A percentile compares a stretch with the other conserved stretches of the same genome.
phyloP scores from a whole-genome alignment of 2,113 vertebrate species.

The Marmota monax region DNA sequence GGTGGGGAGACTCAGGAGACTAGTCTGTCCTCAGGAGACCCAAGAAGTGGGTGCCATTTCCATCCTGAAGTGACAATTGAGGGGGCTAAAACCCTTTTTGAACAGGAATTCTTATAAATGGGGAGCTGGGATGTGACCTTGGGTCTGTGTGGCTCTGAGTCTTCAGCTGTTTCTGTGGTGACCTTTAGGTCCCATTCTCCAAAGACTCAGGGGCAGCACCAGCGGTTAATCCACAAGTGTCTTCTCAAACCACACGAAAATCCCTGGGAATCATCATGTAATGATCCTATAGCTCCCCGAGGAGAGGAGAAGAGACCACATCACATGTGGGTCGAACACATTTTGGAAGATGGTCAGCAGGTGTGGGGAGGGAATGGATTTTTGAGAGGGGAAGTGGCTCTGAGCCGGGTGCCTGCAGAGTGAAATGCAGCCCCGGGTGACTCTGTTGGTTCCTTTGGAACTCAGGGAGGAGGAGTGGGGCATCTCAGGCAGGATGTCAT shows the following conservation, averaged over 20 bases:
- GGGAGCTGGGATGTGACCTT: background rate
- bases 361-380: background rate
- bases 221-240: background rate
- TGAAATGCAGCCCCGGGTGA: background rate
- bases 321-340: too few species aligned
- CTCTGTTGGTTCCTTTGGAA: background rate
- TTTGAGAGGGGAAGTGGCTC: background rate
- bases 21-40: background rate
- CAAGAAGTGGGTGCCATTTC: too few species aligned
- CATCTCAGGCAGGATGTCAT: background rate
- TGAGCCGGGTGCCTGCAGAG: background rate
- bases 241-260: background rate
- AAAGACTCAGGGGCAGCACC: background rate
- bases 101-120: background rate
- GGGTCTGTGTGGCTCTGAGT: background rate
- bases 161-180: background rate
- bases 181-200: background rate
- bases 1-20: background rate
- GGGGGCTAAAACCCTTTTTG: background rate
- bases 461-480: background rate
- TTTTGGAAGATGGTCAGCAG: background rate
- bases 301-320: background rate
- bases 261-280: background rate
- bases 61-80: background rate
- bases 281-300: fast-evolving